phyloP scores from a whole-genome alignment of 92 coral and sea anemone genomes.

The Epizoanthus rinbou region DNA sequence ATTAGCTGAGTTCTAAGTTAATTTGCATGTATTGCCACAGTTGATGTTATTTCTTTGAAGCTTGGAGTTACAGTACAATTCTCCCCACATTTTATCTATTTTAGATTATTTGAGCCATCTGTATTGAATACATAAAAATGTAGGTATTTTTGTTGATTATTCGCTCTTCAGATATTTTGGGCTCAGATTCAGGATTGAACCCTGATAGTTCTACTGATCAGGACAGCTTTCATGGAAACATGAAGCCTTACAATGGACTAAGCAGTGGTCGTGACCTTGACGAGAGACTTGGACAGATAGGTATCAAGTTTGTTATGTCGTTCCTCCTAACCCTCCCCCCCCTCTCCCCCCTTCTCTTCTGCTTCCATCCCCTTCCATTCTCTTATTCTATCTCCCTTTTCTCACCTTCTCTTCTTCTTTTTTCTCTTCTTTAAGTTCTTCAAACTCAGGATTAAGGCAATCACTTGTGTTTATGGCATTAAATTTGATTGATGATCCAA shows the following conservation, averaged over 20 bases:
- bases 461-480: not conserved
- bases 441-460: not conserved
- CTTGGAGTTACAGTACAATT: too few relatives aligned
- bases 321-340: not conserved
- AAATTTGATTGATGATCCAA: not conserved
- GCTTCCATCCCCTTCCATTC: not conserved
- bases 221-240: not conserved
- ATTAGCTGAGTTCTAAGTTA: too few relatives aligned
- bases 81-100: too few relatives aligned
- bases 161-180: slow-evolving; percentile 17
- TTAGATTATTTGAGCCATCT: too few relatives aligned
- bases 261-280: slow-evolving; percentile 24
- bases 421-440: not conserved
- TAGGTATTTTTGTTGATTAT: not conserved
- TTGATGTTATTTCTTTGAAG: too few relatives aligned
- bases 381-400: not conserved
- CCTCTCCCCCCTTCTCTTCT: not conserved
- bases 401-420: slow-evolving; percentile 7
- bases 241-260: not conserved
- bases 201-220: not conserved
- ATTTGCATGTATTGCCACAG: too few relatives aligned
- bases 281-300: slow-evolving; percentile 33
- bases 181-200: not conserved
- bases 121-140: not conserved
- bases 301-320: not conserved